Conservation (phyloP, 2,888 invertebrate species). For the Papilio gigon region DNA sequence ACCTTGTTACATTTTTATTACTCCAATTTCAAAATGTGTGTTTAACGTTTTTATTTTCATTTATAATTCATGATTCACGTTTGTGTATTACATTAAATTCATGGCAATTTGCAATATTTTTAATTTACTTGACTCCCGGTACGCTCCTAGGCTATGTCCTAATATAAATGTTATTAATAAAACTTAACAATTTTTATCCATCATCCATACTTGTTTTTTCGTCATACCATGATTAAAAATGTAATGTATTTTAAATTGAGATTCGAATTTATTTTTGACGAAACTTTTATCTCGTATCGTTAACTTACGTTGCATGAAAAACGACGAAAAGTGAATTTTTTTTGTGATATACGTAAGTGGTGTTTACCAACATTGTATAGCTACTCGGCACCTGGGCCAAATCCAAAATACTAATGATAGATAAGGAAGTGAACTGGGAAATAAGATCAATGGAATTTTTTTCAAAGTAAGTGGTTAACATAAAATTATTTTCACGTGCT, state of each 20-base stretch:
- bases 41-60: neutral
- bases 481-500: no score
- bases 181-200: no score
- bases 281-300: neutral
- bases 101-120: no score
- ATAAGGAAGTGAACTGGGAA: neutral
- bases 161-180: no score
- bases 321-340: neutral
- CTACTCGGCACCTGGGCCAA: slow-evolving; percentile 8
- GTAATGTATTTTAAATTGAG: no score
- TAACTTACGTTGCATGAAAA: neutral
- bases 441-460: neutral
- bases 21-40: neutral
- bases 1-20: slow-evolving; percentile 20
- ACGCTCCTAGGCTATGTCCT: no score
- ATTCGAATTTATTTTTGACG: neutral
- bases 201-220: no score
- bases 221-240: no score
- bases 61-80: neutral
- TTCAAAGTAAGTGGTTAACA: no score
- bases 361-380: slow-evolving; percentile 7
- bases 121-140: no score
- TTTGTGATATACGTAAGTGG: slow-evolving; percentile 8
- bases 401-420: neutral
- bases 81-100: no score